These are phyloP conservation scores for Catharus minimus DNA, from an alignment of 2,113 vertebrate genomes.

Conservation along the genomic window DNA sequence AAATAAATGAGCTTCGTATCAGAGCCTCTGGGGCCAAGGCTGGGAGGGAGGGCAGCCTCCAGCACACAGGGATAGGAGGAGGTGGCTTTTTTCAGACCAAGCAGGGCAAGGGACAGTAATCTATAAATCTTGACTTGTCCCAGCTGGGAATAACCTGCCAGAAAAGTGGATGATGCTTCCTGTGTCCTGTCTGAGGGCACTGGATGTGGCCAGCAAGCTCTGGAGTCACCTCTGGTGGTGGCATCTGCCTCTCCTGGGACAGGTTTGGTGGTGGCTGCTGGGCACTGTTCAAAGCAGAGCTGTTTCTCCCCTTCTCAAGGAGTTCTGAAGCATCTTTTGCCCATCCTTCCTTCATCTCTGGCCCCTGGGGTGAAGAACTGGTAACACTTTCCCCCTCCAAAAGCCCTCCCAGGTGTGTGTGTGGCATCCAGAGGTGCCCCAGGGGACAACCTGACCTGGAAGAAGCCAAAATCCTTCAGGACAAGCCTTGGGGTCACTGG, in stretches of 20 bases:
- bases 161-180: background rate
- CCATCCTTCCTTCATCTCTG: background rate
- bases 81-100: background rate
- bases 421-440: background rate
- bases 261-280: background rate
- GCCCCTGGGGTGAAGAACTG: rapidly evolving
- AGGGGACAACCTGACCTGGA: background rate
- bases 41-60: background rate
- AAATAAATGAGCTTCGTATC: background rate
- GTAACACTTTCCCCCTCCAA: background rate
- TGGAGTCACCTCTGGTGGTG: background rate
- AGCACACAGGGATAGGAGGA: background rate
- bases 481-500: background rate
- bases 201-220: background rate
- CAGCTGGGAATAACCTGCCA: background rate
- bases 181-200: background rate
- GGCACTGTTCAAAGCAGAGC: background rate
- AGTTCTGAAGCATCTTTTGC: background rate
- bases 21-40: background rate
- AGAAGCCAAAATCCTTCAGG: background rate
- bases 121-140: background rate
- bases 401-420: background rate
- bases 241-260: background rate
- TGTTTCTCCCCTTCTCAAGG: background rate
- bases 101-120: background rate